These are phyloP conservation scores for Drosophila kanapiae DNA, from an alignment of 1,140 invertebrate genomes.

Conservation along the genomic window DNA sequence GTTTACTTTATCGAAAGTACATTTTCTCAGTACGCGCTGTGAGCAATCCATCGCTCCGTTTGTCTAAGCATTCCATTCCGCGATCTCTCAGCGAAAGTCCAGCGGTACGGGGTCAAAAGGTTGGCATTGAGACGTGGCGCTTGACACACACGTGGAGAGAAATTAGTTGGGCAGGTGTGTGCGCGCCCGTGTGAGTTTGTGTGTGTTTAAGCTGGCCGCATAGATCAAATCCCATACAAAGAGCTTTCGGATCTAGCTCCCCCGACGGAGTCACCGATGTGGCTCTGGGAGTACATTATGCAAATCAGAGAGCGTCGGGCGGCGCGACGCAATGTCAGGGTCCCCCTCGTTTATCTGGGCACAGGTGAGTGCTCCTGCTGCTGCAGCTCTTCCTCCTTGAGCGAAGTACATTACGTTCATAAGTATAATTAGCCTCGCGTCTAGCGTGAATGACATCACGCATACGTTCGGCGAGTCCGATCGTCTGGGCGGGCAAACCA, in stretches of 20 bases:
- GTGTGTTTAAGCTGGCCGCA: not conserved
- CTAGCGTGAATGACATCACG: slow-evolving; percentile 53
- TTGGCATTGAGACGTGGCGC: slow-evolving; percentile 61
- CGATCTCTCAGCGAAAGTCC: slow-evolving; percentile 7
- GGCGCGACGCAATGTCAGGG: slow-evolving; percentile 60
- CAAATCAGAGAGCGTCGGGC: slow-evolving; percentile 61
- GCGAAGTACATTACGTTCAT: slow-evolving; percentile 20
- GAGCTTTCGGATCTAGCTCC: slow-evolving; percentile 23
- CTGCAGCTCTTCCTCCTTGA: not conserved
- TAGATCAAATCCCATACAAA: not conserved
- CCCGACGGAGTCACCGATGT: slow-evolving; percentile 56
- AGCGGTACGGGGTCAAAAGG: slow-evolving; percentile 31
- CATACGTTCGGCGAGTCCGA: slow-evolving; percentile 40
- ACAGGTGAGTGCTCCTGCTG: slow-evolving; percentile 61
- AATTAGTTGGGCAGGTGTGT: slow-evolving; percentile 16
- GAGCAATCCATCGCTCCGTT: slow-evolving; percentile 24
- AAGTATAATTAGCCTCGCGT: slow-evolving; percentile 35
- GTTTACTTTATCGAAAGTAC: slow-evolving; percentile 67
- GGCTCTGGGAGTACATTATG: slow-evolving; percentile 80
- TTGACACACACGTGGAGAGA: slow-evolving; percentile 70
- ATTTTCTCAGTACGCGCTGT: slow-evolving; percentile 24
- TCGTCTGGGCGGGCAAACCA: slow-evolving; percentile 46
- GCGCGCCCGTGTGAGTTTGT: slow-evolving; percentile 15
- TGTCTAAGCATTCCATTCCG: slow-evolving; percentile 2
- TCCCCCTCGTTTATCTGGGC: slow-evolving; percentile 69